Percentiles rank a stretch among this genome's conserved stretches.
These are phyloP conservation scores for Tiliqua scincoides DNA, from an alignment of 2,113 vertebrate species.

Conservation along the genomic window DNA sequence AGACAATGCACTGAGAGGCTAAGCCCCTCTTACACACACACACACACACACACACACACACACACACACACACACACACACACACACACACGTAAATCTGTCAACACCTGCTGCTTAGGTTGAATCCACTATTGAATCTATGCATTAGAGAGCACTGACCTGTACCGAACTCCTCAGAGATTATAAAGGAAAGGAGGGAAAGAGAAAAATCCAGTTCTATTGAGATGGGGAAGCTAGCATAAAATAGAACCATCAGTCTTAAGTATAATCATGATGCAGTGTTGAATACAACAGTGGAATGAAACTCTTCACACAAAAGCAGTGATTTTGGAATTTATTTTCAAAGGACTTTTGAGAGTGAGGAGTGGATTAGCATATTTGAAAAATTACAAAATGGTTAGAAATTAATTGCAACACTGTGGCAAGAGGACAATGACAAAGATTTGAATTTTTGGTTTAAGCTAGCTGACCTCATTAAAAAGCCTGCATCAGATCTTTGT, in stretches of 20 bases:
- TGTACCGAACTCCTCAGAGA: neutral
- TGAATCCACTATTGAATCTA: neutral
- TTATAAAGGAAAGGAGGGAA: neutral
- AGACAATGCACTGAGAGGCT: no score
- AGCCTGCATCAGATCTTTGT: neutral
- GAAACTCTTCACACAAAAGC: neutral
- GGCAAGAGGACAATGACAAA: neutral
- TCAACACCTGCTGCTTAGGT: neutral
- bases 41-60: no score
- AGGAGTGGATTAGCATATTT: slow-evolving; percentile 15
- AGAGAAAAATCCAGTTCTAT: neutral
- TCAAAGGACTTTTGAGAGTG: neutral
- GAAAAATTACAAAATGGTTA: neutral
- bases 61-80: no score
- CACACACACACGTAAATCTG: neutral
- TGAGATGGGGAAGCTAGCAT: slow-evolving; percentile 1
- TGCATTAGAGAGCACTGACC: neutral
- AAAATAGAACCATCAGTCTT: neutral
- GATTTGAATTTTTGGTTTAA: neutral
- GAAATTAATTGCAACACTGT: slow-evolving; percentile 10
- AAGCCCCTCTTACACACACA: no score
- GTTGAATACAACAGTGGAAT: neutral
- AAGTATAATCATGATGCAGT: neutral
- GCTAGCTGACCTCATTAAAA: slow-evolving; percentile 8
- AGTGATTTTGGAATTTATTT: neutral